Conservation (phyloP, 1,140 invertebrate species). For the Drosophila sucinea region DNA sequence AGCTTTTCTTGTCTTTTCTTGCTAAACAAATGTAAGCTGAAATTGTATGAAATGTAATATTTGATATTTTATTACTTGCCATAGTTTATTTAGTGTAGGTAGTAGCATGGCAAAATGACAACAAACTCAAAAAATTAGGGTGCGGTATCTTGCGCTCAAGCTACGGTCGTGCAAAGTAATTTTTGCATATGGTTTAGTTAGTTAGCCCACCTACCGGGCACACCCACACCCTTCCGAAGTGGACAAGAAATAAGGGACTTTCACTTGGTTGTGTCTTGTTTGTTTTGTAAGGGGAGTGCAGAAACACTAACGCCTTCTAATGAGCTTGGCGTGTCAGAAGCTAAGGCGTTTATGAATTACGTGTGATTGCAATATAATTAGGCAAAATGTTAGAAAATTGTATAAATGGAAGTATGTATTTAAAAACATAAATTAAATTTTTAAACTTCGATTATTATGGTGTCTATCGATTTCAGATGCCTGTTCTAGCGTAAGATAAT, state of each 20-base stretch:
- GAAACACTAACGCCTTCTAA: background rate
- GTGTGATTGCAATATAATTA: conserved; percentile 20
- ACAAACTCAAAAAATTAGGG: conserved; percentile 64
- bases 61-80: conserved; percentile 11
- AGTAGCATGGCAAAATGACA: conserved; percentile 53
- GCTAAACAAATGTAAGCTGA: conserved; percentile 12
- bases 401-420: background rate
- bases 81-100: conserved; percentile 12
- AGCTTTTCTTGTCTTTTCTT: conserved; percentile 1
- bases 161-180: conserved; percentile 44
- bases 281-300: background rate
- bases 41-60: conserved; percentile 1
- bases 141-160: conserved; percentile 57
- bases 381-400: background rate
- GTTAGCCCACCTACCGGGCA: conserved; percentile 61
- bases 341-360: conserved; percentile 9
- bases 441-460: background rate
- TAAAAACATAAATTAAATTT: background rate
- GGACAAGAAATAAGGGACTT: background rate
- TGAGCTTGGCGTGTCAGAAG: conserved; percentile 12
- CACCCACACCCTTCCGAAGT: conserved; percentile 36
- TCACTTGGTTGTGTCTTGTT: background rate
- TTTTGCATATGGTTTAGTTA: conserved; percentile 71
- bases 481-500: background rate
- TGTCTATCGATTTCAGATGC: background rate